Conservation (phyloP, 2,797 vertebrate species). For the Pseudochirops corinnae region DNA sequence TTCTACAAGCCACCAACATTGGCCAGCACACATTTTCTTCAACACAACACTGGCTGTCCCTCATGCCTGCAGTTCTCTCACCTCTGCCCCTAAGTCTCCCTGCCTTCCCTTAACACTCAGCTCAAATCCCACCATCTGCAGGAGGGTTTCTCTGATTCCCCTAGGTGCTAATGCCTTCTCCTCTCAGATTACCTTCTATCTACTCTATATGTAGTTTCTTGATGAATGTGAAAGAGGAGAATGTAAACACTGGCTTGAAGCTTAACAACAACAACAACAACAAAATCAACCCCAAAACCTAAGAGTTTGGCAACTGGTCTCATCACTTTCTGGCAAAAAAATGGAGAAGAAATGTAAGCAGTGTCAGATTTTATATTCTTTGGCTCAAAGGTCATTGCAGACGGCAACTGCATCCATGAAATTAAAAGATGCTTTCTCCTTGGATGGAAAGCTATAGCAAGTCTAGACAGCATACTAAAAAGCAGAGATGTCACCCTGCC, state of each 20-base stretch:
- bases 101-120: not conserved
- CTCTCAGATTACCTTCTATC: not conserved
- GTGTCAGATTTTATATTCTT: not conserved
- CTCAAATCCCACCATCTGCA: not conserved
- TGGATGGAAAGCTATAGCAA: not conserved
- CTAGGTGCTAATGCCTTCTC: not conserved
- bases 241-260: not conserved
- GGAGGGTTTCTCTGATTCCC: not conserved
- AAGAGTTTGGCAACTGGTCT: not conserved
- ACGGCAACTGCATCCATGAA: not conserved
- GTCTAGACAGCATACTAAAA: not conserved
- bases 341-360: not conserved
- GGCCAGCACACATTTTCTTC: not conserved
- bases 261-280: not conserved
- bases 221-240: not conserved
- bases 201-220: not conserved
- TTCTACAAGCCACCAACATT: not conserved
- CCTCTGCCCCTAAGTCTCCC: too few species aligned
- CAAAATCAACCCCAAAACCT: not conserved
- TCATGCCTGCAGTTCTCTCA: too few species aligned
- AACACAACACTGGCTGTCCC: not conserved
- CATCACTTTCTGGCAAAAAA: not conserved
- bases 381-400: not conserved
- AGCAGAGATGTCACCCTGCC: not conserved
- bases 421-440: not conserved